Percentiles rank a stretch among this genome's conserved stretches.
These are phyloP conservation scores for Betta splendens DNA, from an alignment of 2,797 vertebrate species.

Conservation along the genomic window DNA sequence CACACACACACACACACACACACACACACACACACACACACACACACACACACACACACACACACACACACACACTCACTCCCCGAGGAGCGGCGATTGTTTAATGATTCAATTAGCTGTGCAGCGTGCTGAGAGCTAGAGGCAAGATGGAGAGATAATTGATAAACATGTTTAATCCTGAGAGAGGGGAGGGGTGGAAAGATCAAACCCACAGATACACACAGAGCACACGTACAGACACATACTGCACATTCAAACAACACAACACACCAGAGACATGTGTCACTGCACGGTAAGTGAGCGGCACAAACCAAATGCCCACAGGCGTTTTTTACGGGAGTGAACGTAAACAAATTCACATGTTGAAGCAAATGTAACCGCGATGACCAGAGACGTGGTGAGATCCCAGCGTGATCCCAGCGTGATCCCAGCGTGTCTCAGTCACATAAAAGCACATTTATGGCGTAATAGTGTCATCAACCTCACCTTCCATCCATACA, in stretches of 20 bases:
- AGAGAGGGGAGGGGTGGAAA: constrained; percentile 59
- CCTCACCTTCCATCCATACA: not conserved
- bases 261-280: not conserved
- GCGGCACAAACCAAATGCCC: too few species aligned
- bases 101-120: constrained; percentile 98
- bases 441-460: not conserved
- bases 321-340: too few species aligned
- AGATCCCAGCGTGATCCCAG: too few species aligned
- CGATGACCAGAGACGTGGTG: too few species aligned
- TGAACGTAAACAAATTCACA: too few species aligned
- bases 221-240: constrained; percentile 13
- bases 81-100: constrained; percentile 93
- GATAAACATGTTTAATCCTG: constrained; percentile 85
- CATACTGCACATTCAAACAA: constrained; percentile 2
- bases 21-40: too few species aligned
- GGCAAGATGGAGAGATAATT: constrained; percentile 88
- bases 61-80: constrained; percentile 50
- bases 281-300: too few species aligned
- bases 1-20: constrained; percentile 45
- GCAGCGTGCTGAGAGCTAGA: constrained; percentile 90
- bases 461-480: not conserved
- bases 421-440: too few species aligned
- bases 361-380: too few species aligned
- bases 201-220: constrained; percentile 56
- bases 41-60: constrained; percentile 27